Evolutionary conservation across 1,140 invertebrate species (phyloP), one percentile per base, ranked within the genome.

Genomic region (Musca domestica): DNA sequence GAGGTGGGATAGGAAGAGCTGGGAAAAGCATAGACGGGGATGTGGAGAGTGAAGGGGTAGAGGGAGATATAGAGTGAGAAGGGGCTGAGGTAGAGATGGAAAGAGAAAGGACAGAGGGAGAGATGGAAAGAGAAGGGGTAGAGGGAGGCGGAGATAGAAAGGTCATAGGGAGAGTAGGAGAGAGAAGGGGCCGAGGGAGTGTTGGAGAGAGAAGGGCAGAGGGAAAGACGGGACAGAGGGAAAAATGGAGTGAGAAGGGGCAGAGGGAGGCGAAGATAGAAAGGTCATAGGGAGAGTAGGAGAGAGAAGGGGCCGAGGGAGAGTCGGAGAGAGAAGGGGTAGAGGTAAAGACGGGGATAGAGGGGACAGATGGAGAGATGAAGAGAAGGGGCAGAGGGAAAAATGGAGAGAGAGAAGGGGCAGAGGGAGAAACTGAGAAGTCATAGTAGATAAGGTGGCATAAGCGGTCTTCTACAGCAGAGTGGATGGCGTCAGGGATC

Each of bases 301-400:
- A 54, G 61, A 9, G 17, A 41, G 30, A 66, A 22, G 17, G 47
- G 41, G 49, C 12, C 15, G 30, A 17, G n/a, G 51, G 10, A 14
- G 22, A 25, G 22, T 25, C n/a, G 17, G 30, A 22, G 66, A 22
- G 20, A 25, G 27, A 20, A 54, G 25, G 51, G 14, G 27, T n/a
- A 20, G 27, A 23, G 30, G 49, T n/a, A n/a, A n/a, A n/a, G n/a
- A n/a, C n/a, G n/a, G n/a, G n/a, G n/a, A n/a, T n/a, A n/a, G 27
- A 48, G 51, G 34, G 49, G 17, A 67, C 15, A 25, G 25, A 56
- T 48, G 19, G 20, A 56, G 66, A 20, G 48, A 56, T 14, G 51
- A 41, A 19, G n/a, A 20, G 34, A 25, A 23, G 17, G 25, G 34
- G 25, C 7, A 56, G 49, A 23, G 51, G 25, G 22, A n/a, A 34